Base-by-base conservation (phyloP, 2,888 invertebrate species). In the Dorcus hopei region DNA sequence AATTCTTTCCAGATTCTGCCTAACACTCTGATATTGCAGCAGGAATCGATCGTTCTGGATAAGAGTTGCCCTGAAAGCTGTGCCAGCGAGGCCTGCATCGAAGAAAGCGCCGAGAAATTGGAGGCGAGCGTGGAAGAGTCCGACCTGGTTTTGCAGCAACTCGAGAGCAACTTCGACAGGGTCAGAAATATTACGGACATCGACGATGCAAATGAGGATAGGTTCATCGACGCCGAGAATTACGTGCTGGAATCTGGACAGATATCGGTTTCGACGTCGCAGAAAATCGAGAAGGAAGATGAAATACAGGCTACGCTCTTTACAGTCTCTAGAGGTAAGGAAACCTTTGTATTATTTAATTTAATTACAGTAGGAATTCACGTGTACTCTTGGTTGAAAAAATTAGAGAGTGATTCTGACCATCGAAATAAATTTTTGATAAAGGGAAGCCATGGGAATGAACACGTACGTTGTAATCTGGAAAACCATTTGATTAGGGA, bases 161-260 rank as follows among this genome's bases (percentile, higher is more conserved):
- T 72, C 16, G 66, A 69, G 41, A 68, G 56, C 38, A 71, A 65
- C 63, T 75, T 73, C 60, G 70, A 72, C 49, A 63, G 65, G 53
- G 66, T 68, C 23, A 66, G 68, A 40, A 68, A 65, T 63, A 76
- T 75, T 57, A 74, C 72, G n/a, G 79, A 77, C 40, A 82, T 82
- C 57, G 82, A 82, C 54, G 82, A 81, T 68, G 81, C 80, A 3
- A 79, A 85, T 72, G 87, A 87, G 76, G 86, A 87, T 71, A 81
- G 87, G 68, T 88, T 90, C 66, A 85, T 88, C 58, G 90, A 90
- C 80, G 90, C 90, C n/a, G 89, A 90, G 72, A 89, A 87, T 71
- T 89, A 89, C 71, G 88, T 90, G 56, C 79, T 90, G 65, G 87
- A 88, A 74, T 87, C 87, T 9, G 83, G 84, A 51, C 81, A 82